Conservation (phyloP, 2,888 invertebrate species). For the Cosmorhoe ocellata region DNA sequence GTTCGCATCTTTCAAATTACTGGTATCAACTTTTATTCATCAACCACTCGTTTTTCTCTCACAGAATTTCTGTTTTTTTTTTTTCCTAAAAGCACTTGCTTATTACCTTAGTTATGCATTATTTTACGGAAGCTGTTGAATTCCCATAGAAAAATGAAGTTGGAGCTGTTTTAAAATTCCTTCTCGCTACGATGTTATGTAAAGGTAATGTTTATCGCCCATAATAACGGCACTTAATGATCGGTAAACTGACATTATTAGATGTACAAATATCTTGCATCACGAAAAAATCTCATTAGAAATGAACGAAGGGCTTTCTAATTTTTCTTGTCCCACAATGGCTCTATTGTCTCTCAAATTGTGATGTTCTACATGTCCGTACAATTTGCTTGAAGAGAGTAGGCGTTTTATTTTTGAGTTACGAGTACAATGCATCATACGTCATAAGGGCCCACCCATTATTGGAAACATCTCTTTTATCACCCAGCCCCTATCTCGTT, state of each 20-base stretch:
- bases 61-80: not conserved
- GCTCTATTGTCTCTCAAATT: constrained; percentile 38
- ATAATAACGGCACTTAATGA: constrained; percentile 34
- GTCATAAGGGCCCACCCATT: constrained; percentile 32
- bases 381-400: constrained; percentile 30
- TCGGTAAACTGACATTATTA: constrained; percentile 39
- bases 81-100: no score
- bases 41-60: not conserved
- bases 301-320: constrained; percentile 58
- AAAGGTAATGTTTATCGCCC: constrained; percentile 24
- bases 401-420: constrained; percentile 35
- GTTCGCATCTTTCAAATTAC: constrained; percentile 5
- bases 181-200: constrained; percentile 1
- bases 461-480: constrained; percentile 26
- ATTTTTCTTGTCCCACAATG: constrained; percentile 46
- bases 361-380: constrained; percentile 31
- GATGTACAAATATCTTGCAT: constrained; percentile 45
- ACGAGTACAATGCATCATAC: constrained; percentile 33
- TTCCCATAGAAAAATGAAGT: not conserved
- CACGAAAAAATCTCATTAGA: constrained; percentile 58
- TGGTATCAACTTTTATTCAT: not conserved
- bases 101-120: no score
- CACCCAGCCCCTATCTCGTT: constrained; percentile 16
- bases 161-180: not conserved
- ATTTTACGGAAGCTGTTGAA: not conserved